Base-by-base conservation (phyloP, 2,797 vertebrate species). In the Molossus alvarezi region DNA sequence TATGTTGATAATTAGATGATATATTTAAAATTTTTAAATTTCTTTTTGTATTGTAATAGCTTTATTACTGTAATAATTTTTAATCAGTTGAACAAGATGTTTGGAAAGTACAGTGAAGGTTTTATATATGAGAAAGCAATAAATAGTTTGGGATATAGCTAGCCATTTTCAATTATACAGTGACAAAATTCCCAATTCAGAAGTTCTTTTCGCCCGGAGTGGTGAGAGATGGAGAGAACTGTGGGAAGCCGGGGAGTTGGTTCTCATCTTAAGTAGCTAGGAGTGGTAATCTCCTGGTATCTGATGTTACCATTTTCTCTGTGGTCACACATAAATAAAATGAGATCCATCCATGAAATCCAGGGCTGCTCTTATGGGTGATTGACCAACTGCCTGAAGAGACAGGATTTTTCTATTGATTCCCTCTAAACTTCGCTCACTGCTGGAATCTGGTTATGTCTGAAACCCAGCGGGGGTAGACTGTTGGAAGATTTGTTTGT, bases 181-280 rank as follows among this genome's bases (percentile, higher is more conserved):
- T 41, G 48, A 79, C 18, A 73, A 88, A 76, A 72, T 80, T 90
- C 81, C 62, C n/a, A 69, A 29, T 65, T 91, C 23, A 75, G 73
- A 82, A 64, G 13, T 75, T 94, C n/a, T 88, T 81, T 95, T 94
- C 12, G n/a, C 20, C 10, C 3, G n/a, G 33, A 82, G 2, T 69
- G 12, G 18, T 62, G 53, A 95, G 27, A 95, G 90, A 76, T 55
- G 60, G 72, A 95, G 84, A 71, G 67, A 73, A 87, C 29, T 82
- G 45, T 48, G 14, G 55, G 73, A 95, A 95, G 71, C n/a, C 0
- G 1, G 79, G 53, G 27, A 27, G 8, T 5, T 55, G 48, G 18
- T 64, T 93, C 62, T 95, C 25, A 62, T 60, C 37, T 65, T 94
- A 73, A 37, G n/a, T 62, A 79, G 79, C 20, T 71, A 67, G 21